Percentiles rank a stretch among this genome's conserved stretches.
phyloP scores from a whole-genome alignment of 2,113 vertebrate genomes.

The Myocastor coypus region DNA sequence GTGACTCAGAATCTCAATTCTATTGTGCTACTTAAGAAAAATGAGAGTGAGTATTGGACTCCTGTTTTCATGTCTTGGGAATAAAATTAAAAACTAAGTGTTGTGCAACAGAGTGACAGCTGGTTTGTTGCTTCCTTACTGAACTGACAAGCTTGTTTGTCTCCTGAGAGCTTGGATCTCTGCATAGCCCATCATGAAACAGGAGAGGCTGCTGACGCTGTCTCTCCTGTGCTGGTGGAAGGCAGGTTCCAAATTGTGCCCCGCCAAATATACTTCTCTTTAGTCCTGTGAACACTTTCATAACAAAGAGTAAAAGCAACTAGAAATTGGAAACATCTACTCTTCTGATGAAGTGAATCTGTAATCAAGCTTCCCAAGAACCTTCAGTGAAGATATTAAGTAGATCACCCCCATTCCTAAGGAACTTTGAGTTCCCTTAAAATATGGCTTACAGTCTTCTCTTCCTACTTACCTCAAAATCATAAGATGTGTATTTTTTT shows the following conservation, averaged over 20 bases:
- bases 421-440: conserved; percentile 43
- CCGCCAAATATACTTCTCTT: conserved; percentile 15
- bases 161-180: conserved; percentile 50
- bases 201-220: conserved; percentile 38
- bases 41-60: conserved; percentile 63
- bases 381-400: background rate
- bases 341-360: conserved; percentile 28
- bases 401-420: background rate
- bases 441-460: background rate
- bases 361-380: conserved; percentile 19
- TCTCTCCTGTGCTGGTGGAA: background rate
- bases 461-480: background rate
- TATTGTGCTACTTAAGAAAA: conserved; percentile 67
- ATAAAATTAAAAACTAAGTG: conserved; percentile 79
- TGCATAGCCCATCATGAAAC: conserved; percentile 34
- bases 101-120: conserved; percentile 75
- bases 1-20: conserved; percentile 55
- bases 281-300: conserved; percentile 45
- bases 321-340: background rate
- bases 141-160: conserved; percentile 72
- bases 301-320: conserved; percentile 46
- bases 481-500: background rate
- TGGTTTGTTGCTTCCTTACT: conserved; percentile 57
- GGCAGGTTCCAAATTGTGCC: conserved; percentile 42
- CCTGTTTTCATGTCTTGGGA: conserved; percentile 59